Evolutionary conservation across 2,888 invertebrate genomes (phyloP).

Genomic region (Athalia cordata): DNA sequence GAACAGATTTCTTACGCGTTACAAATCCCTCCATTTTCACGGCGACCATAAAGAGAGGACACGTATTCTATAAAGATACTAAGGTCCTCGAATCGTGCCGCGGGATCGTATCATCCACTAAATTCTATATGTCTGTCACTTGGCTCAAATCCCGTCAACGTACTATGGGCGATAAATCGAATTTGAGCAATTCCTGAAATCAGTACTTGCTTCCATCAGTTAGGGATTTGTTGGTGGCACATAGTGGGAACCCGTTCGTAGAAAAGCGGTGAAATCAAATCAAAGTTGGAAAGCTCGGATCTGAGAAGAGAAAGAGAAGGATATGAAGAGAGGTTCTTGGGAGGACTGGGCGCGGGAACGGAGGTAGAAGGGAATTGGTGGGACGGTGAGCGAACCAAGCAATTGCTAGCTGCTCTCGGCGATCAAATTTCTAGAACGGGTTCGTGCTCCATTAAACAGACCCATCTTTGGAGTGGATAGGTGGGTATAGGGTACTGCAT

Average conservation of each 20-base stretch:
- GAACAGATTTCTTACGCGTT: constrained; percentile 33
- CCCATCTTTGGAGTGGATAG: background rate
- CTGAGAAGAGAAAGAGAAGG: constrained; percentile 43
- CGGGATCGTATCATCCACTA: constrained; percentile 13
- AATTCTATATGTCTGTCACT: constrained; percentile 23
- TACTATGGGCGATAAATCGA: constrained; percentile 29
- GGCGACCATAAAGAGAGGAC: constrained; percentile 28
- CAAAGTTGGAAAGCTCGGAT: constrained; percentile 66
- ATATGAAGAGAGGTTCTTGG: background rate
- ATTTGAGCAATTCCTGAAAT: constrained; percentile 55
- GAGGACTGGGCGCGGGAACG: background rate
- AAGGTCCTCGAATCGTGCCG: constrained; percentile 1
- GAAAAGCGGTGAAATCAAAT: constrained; percentile 62
- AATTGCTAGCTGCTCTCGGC: constrained; percentile 61
- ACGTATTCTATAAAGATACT: constrained; percentile 34
- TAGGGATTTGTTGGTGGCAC: constrained; percentile 55
- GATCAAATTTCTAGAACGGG: constrained; percentile 68
- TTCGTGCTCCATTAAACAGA: constrained; percentile 67
- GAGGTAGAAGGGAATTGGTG: constrained; percentile 28
- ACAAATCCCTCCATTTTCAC: constrained; percentile 42
- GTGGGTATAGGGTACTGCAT: too few relatives aligned
- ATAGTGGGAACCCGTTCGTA: constrained; percentile 35
- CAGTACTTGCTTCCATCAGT: constrained; percentile 51
- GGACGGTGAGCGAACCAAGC: constrained; percentile 33
- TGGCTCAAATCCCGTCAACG: constrained; percentile 31